Percentiles rank a stretch among this genome's conserved stretches.
phyloP scores from a whole-genome alignment of 2,888 invertebrate genomes.

The Labia minor region DNA sequence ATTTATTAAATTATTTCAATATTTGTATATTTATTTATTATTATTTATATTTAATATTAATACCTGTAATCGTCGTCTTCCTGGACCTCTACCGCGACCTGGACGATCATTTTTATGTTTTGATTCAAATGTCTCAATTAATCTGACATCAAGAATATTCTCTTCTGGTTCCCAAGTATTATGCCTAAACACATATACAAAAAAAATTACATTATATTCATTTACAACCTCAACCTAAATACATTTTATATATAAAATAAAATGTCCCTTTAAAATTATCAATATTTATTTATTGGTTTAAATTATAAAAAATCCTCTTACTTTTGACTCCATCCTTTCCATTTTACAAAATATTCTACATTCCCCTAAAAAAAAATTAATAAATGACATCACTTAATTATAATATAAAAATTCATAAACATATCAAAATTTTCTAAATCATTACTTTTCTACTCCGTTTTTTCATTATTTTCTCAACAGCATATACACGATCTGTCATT shows the following conservation, averaged over 20 bases:
- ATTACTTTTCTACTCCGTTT: conserved; percentile 87
- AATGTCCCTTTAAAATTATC: no score
- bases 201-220: conserved; percentile 26
- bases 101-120: conserved; percentile 32
- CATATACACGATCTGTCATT: conserved; percentile 75
- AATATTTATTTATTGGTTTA: no score
- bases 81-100: conserved; percentile 49
- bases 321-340: conserved; percentile 97
- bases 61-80: conserved; percentile 43
- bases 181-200: conserved; percentile 40
- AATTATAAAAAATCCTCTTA: conserved; percentile 40
- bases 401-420: no score
- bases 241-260: no score
- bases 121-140: conserved; percentile 83
- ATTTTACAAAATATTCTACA: conserved; percentile 92
- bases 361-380: conserved; percentile 72
- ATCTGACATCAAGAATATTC: conserved; percentile 82
- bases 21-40: no score
- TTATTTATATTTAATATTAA: background rate
- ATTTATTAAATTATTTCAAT: no score
- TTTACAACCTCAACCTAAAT: background rate
- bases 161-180: conserved; percentile 99
- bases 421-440: no score
- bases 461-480: conserved; percentile 92
- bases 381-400: no score